Evolutionary conservation across 2,113 vertebrate species (phyloP), one percentile per base, ranked within the genome.

Genomic region (Tachuris rubrigastra): DNA sequence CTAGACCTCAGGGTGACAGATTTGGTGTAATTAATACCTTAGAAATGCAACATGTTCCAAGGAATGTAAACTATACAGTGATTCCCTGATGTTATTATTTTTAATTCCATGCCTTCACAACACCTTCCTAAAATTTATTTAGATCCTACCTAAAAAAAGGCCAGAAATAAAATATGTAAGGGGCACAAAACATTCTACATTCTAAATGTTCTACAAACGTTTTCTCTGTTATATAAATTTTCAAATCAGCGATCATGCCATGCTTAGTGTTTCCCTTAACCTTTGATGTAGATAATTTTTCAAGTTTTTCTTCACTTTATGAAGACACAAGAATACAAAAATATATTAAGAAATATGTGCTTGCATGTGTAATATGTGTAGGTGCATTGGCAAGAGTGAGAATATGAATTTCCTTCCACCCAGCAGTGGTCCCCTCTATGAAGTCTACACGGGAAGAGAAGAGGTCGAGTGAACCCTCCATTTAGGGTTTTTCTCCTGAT

Each of bases 131-230:
- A 85, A 85, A 60, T 17, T 62, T 46, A 30, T 79, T 76, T 35
- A 93, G 46, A 80, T 46, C 14, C 42, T 55, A 55, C 3, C 0
- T 46, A n/a, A 60, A 83, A 71, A 73, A 53, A 49, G n/a, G 24
- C 8, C 20, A 31, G 41, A 75, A 15, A 42, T 19, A 8, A 79
- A 76, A 47, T 19, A 78, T 0, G 0, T 42, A 76, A 60, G 2
- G 10, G 13, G 8, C 71, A 62, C n/a, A 82, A 75, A 82, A 69
- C 12, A 28, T 71, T 69, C 21, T 35, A 31, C 21, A 41, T 35
- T 71, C 35, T 23, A 19, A 63, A 60, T 3, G 0, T 74, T 87
- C 39, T 52, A 44, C 30, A 67, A 58, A 47, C 12, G 23, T 83
- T 87, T 88, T 47, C 41, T 55, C 8, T 62, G 2, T 39, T 66